Evolutionary conservation across 2,888 invertebrate species (phyloP), one percentile per base, ranked within the genome.

Genomic region (Polydrusus tereticollis): DNA sequence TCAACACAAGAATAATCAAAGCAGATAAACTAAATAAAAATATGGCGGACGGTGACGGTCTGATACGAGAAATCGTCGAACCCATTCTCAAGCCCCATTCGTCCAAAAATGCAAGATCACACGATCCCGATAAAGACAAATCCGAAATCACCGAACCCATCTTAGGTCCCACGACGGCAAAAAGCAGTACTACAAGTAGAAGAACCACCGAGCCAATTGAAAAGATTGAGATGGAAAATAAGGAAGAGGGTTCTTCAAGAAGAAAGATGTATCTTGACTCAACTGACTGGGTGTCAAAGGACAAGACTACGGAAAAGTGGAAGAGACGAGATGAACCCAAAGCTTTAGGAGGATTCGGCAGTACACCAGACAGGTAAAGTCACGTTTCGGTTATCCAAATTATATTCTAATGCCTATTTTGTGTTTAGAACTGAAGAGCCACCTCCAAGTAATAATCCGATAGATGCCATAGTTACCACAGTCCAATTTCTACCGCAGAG

Each of bases 401-500:
- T n/a, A n/a, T n/a, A n/a, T n/a, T n/a, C n/a, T n/a, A n/a, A n/a
- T n/a, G n/a, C n/a, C n/a, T n/a, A n/a, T 20, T 41, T 55, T 14
- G 33, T 23, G 20, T 71, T 52, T 29, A 73, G 73, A 36, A 26
- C 50, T 8, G 55, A 52, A 41, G 26, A 55, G 7, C 47, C n/a
- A n/a, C n/a, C 55, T 26, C 58, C 41, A 14, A 60, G 18, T 26
- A 78, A 80, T 8, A 82, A 82, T 75, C 82, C 82, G 0, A 73
- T 85, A 12, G 83, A 84, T 69, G 78, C 82, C 0, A 82, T 85
- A 10, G 82, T 84, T 1, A 83, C 90, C 68, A 93, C 92, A 0
- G 93, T 95, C 0, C 95, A 95, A 82, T 90, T 94, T 80, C 86
- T 95, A 47, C 95, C 95, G 0, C 92, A 93, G 75, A 88, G 93